Evolutionary conservation across 2,113 vertebrate species (phyloP).

Genomic region (Holacanthus passer): DNA sequence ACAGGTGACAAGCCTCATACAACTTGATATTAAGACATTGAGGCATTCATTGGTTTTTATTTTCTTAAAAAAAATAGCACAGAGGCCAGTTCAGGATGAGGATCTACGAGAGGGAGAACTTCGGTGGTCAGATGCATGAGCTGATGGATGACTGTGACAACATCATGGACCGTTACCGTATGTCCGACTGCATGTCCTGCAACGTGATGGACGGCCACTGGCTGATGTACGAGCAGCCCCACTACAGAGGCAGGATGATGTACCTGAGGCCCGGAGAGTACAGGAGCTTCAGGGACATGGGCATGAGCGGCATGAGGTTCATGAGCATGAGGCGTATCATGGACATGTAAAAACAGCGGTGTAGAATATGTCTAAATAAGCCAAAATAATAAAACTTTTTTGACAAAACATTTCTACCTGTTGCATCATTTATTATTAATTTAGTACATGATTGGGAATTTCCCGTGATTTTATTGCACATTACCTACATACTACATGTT

Average conservation of each 20-base stretch:
- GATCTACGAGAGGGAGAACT: slow-evolving; percentile 76
- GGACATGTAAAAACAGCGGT: slow-evolving; percentile 61
- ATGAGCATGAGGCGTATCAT: slow-evolving; percentile 80
- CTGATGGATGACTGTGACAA: slow-evolving; percentile 67
- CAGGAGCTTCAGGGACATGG: slow-evolving; percentile 78
- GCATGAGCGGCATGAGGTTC: slow-evolving; percentile 54
- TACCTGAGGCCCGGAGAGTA: slow-evolving; percentile 82
- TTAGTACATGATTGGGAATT: background rate
- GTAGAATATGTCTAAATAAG: slow-evolving; percentile 8
- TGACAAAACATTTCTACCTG: background rate
- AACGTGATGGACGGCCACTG: slow-evolving; percentile 84
- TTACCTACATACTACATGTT: background rate
- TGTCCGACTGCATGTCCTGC: slow-evolving; percentile 74
- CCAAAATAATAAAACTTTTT: slow-evolving; percentile 46
- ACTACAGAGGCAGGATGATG: slow-evolving; percentile 80
- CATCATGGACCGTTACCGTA: slow-evolving; percentile 66
- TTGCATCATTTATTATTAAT: background rate
- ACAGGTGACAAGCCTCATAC: background rate
- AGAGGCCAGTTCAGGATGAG: slow-evolving; percentile 67
- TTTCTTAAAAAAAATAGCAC: slow-evolving; percentile 43
- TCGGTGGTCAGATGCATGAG: slow-evolving; percentile 60
- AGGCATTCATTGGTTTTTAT: background rate
- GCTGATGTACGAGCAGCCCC: slow-evolving; percentile 83
- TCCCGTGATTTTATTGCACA: background rate
- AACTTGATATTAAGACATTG: background rate